Conservation (phyloP, 1,140 invertebrate species). For the Artemia franciscana region DNA sequence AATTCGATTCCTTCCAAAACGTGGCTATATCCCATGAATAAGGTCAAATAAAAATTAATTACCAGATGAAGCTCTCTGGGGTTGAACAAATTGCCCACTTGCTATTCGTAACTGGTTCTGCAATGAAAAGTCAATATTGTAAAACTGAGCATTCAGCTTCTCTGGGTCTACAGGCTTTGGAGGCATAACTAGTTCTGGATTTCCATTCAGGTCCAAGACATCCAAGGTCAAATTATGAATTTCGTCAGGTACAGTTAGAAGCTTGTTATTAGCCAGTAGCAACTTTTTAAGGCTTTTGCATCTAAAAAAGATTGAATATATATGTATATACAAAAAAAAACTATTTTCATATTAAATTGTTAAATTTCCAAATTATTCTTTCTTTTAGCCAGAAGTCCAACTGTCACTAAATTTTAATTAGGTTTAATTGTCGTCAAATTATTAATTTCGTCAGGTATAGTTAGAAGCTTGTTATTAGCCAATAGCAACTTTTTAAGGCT, state of each 20-base stretch:
- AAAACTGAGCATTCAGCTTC: slow-evolving; percentile 45
- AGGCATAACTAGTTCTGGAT: slow-evolving; percentile 91
- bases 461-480: slow-evolving; percentile 78
- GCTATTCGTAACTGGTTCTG: slow-evolving; percentile 79
- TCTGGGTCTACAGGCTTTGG: slow-evolving; percentile 59
- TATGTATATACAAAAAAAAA: too few species aligned
- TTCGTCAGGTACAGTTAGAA: slow-evolving; percentile 91
- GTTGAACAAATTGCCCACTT: slow-evolving; percentile 28
- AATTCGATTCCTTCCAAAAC: too few species aligned
- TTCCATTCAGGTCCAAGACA: slow-evolving; percentile 68
- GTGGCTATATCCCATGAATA: too few species aligned
- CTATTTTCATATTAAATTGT: too few species aligned
- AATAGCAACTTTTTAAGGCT: slow-evolving; percentile 84
- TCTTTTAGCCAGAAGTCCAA: too few species aligned
- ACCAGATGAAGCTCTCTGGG: neutral
- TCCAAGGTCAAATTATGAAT: slow-evolving; percentile 68
- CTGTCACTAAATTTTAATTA: too few species aligned
- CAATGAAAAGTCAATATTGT: slow-evolving; percentile 96
- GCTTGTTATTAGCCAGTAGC: slow-evolving; percentile 70
- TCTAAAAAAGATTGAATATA: slow-evolving; percentile 25
- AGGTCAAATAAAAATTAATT: too few species aligned
- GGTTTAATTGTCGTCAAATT: too few species aligned
- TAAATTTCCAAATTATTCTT: too few species aligned
- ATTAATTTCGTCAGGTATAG: slow-evolving; percentile 91
- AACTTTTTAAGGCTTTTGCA: slow-evolving; percentile 89